Percentiles rank a stretch among this genome's conserved stretches.
These are phyloP conservation scores for Apostichopus leukothele DNA, from an alignment of 53 echinoderm and acorn worm genomes.

Conservation along the genomic window DNA sequence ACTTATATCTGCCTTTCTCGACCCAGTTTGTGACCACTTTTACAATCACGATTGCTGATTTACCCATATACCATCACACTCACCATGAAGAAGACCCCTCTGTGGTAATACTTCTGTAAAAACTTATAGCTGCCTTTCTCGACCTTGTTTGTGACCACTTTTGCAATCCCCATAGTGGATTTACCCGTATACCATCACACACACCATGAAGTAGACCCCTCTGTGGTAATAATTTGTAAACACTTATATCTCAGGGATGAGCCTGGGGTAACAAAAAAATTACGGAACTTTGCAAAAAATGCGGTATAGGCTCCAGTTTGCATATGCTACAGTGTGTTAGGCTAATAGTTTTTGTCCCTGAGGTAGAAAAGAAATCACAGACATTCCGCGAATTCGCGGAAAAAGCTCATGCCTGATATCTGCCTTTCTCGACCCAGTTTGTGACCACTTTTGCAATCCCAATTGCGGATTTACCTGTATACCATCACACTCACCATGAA, in stretches of 20 bases:
- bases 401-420: slow-evolving; percentile 47
- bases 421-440: slow-evolving; percentile 79
- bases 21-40: slow-evolving; percentile 80
- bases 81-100: slow-evolving; percentile 91
- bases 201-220: slow-evolving; percentile 88
- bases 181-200: not conserved
- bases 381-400: too few species aligned
- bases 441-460: too few species aligned
- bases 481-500: slow-evolving; percentile 65
- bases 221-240: slow-evolving; percentile 93
- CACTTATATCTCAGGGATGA: slow-evolving; percentile 59
- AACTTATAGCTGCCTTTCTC: slow-evolving; percentile 85
- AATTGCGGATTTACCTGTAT: too few species aligned
- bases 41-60: too few species aligned
- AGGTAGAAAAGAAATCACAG: too few species aligned
- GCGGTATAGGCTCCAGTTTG: too few species aligned
- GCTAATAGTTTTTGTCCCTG: too few species aligned
- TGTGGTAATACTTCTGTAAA: slow-evolving; percentile 92
- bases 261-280: too few species aligned
- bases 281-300: too few species aligned
- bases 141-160: slow-evolving; percentile 76
- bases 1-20: slow-evolving; percentile 78
- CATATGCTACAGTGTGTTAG: too few species aligned
- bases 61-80: not conserved
- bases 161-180: not conserved